phyloP scores from a whole-genome alignment of 2,888 invertebrate species.

The Plemyria rubiginata region DNA sequence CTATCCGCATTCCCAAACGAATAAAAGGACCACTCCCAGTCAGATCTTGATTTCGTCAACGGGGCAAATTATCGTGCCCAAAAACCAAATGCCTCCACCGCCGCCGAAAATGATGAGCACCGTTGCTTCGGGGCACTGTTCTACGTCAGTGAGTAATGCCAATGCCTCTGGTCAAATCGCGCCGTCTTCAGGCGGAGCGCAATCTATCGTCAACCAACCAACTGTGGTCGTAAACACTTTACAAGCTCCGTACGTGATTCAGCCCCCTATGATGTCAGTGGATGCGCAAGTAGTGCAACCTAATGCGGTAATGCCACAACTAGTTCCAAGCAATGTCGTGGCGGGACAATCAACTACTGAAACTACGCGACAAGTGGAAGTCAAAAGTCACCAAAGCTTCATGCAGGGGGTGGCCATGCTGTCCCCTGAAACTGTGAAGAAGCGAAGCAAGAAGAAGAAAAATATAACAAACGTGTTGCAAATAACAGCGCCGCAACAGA shows the following conservation, averaged over 20 bases:
- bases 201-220: slow-evolving; percentile 89
- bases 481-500: slow-evolving; percentile 88
- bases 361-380: slow-evolving; percentile 81
- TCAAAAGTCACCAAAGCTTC: slow-evolving; percentile 75
- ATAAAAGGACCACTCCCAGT: slow-evolving; percentile 79
- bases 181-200: slow-evolving; percentile 85
- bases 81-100: slow-evolving; percentile 87
- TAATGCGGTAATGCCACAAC: slow-evolving; percentile 88
- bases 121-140: slow-evolving; percentile 86
- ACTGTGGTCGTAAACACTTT: slow-evolving; percentile 93
- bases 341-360: slow-evolving; percentile 81
- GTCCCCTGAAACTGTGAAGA: slow-evolving; percentile 89
- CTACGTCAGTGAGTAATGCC: slow-evolving; percentile 87
- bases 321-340: slow-evolving; percentile 87
- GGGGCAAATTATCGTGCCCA: slow-evolving; percentile 89
- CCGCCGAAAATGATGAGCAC: slow-evolving; percentile 83
- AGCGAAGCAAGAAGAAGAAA: slow-evolving; percentile 90
- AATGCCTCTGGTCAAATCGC: slow-evolving; percentile 88
- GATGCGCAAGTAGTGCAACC: slow-evolving; percentile 89
- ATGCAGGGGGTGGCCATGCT: slow-evolving; percentile 81
- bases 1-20: slow-evolving; percentile 50
- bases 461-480: slow-evolving; percentile 89
- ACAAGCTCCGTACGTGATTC: slow-evolving; percentile 91
- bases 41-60: slow-evolving; percentile 91
- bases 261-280: slow-evolving; percentile 91